A percentile compares a stretch with the other conserved stretches of the same genome.
Conservation (phyloP, 2,888 invertebrate species). For the Strigamia maritima region DNA sequence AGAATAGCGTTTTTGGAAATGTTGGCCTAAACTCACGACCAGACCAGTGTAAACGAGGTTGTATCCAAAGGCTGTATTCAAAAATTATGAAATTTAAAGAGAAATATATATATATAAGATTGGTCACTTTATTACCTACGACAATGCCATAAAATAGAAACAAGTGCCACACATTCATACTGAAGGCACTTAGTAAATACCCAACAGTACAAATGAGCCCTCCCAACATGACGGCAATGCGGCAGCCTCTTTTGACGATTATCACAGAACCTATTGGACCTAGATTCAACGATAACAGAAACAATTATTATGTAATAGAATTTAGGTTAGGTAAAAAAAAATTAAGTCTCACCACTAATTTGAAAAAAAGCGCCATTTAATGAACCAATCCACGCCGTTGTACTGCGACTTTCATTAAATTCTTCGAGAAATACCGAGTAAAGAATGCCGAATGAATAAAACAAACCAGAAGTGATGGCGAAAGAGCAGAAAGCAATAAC, state of each 20-base stretch:
- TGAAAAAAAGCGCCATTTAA: constrained; percentile 45
- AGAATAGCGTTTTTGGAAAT: constrained; percentile 44
- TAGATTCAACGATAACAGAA: not conserved
- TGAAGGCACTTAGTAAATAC: constrained; percentile 15
- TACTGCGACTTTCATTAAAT: constrained; percentile 44
- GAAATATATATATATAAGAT: not conserved
- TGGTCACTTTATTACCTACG: constrained; percentile 15
- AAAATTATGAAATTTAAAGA: not conserved
- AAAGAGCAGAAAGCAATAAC: constrained; percentile 44
- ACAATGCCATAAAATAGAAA: constrained; percentile 34
- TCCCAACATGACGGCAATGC: constrained; percentile 28
- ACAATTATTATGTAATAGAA: too few relatives aligned
- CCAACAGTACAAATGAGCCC: constrained; percentile 26
- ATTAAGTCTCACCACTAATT: constrained; percentile 42
- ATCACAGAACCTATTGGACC: constrained; percentile 34
- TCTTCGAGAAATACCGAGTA: constrained; percentile 44
- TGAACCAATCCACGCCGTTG: constrained; percentile 46
- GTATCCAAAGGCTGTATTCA: constrained; percentile 45
- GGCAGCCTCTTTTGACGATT: constrained; percentile 36
- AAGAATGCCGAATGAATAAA: constrained; percentile 44
- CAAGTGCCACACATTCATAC: not conserved
- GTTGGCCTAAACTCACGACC: constrained; percentile 45
- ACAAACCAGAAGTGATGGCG: constrained; percentile 44
- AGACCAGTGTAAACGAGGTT: constrained; percentile 45
- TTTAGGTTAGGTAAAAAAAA: too few relatives aligned